Percentiles rank a stretch among this genome's conserved stretches.
Evolutionary conservation across 2,888 invertebrate genomes (phyloP).

Genomic region (Limenitis camilla): DNA sequence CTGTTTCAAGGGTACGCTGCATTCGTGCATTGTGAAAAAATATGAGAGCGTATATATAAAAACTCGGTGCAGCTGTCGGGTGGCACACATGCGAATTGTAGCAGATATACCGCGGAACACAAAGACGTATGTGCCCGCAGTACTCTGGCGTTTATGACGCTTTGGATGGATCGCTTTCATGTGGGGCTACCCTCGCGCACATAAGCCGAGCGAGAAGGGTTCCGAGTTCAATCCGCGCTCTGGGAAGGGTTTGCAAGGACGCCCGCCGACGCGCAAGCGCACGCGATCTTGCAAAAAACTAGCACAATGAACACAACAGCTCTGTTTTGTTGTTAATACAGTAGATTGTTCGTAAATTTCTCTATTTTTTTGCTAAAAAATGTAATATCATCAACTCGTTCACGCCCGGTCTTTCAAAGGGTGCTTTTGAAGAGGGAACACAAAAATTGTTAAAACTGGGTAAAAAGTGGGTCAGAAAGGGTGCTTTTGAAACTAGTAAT

Average conservation of each 20-base stretch:
- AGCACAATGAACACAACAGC: slow-evolving; percentile 64
- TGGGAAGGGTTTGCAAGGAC: slow-evolving; percentile 68
- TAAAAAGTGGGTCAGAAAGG: slow-evolving; percentile 75
- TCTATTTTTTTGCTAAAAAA: slow-evolving; percentile 59
- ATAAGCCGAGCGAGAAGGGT: slow-evolving; percentile 59
- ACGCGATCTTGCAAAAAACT: slow-evolving; percentile 70
- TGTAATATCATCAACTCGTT: slow-evolving; percentile 76
- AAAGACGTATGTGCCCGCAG: slow-evolving; percentile 44
- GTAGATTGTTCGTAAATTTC: slow-evolving; percentile 72
- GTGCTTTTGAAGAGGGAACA: slow-evolving; percentile 65
- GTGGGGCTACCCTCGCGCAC: slow-evolving; percentile 51
- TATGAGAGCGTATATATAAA: slow-evolving; percentile 72
- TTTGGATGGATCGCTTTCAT: slow-evolving; percentile 32
- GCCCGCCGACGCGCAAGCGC: slow-evolving; percentile 73
- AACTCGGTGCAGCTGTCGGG: slow-evolving; percentile 70
- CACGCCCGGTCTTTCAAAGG: slow-evolving; percentile 73
- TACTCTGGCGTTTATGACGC: slow-evolving; percentile 33
- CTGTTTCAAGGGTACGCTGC: slow-evolving; percentile 73
- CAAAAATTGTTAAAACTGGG: slow-evolving; percentile 68
- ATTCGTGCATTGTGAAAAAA: slow-evolving; percentile 69
- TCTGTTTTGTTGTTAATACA: slow-evolving; percentile 72
- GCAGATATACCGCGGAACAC: slow-evolving; percentile 33
- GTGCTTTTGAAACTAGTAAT: slow-evolving; percentile 73
- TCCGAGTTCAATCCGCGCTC: slow-evolving; percentile 61
- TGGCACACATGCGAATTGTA: slow-evolving; percentile 72